phyloP scores from a whole-genome alignment of 2,797 vertebrate species.

The Halcyon badia region DNA sequence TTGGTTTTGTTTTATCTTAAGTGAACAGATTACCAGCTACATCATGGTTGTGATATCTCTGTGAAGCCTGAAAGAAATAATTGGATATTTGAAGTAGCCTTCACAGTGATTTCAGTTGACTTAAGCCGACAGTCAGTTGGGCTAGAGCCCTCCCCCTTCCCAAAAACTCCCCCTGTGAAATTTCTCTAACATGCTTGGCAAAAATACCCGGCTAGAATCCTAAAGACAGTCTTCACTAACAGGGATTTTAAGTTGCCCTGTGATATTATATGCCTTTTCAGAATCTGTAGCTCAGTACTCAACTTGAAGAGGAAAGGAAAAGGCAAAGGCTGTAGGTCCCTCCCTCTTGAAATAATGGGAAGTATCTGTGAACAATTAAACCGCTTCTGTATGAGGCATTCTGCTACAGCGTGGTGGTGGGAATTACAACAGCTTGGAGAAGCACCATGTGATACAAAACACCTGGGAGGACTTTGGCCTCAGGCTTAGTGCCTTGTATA shows the following conservation, averaged over 20 bases:
- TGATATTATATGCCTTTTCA: neutral
- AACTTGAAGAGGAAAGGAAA: neutral
- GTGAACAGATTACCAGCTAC: neutral
- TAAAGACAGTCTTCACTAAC: neutral
- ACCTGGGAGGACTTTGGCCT: neutral
- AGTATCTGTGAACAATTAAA: neutral
- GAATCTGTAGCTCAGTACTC: neutral
- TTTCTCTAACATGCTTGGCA: neutral
- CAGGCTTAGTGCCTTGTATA: neutral
- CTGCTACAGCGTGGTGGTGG: neutral
- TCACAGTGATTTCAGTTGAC: neutral
- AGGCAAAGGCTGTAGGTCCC: neutral
- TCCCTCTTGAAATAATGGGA: neutral
- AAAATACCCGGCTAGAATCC: neutral
- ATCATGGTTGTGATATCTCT: neutral
- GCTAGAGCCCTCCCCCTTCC: neutral
- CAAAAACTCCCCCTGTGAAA: neutral
- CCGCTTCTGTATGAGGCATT: neutral
- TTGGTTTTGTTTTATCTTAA: neutral
- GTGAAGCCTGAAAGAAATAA: neutral
- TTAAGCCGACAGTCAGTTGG: neutral
- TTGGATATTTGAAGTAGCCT: neutral
- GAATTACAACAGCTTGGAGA: neutral
- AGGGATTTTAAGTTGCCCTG: neutral
- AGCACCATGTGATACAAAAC: neutral